These are phyloP conservation scores for Cuniculus paca DNA, from an alignment of 2,797 vertebrate genomes.

Conservation along the genomic window DNA sequence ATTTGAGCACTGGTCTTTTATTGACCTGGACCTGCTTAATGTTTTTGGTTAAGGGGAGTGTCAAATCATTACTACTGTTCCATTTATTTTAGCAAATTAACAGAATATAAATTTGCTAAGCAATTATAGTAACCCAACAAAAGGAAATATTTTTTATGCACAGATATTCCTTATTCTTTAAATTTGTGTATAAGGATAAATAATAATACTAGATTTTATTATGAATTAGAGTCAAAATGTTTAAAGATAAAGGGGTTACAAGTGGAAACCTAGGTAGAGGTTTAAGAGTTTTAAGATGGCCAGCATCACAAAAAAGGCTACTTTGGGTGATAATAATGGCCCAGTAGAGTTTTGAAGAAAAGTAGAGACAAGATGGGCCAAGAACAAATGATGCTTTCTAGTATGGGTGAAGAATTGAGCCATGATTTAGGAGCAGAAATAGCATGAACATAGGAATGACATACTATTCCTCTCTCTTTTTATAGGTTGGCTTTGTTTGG, in stretches of 20 bases:
- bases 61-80: slow-evolving; percentile 4
- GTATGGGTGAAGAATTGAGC: neutral
- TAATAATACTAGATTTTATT: slow-evolving; percentile 41
- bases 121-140: neutral
- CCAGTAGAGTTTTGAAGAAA: slow-evolving; percentile 54
- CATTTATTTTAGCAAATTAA: slow-evolving; percentile 55
- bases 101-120: slow-evolving; percentile 55
- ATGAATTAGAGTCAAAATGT: neutral
- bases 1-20: slow-evolving; percentile 13
- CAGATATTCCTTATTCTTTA: slow-evolving; percentile 49
- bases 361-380: neutral
- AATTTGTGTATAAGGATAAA: neutral
- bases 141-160: slow-evolving; percentile 41
- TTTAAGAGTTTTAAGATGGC: slow-evolving; percentile 30
- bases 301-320: neutral
- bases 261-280: neutral
- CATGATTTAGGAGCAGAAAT: neutral
- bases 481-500: neutral
- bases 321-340: neutral
- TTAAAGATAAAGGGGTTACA: slow-evolving; percentile 39
- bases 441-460: neutral
- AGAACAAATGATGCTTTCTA: neutral
- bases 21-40: slow-evolving; percentile 35
- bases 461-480: neutral
- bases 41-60: slow-evolving; percentile 28